Evolutionary conservation across 2,888 invertebrate species (phyloP).

Genomic region (Pachymerium ferrugineum): DNA sequence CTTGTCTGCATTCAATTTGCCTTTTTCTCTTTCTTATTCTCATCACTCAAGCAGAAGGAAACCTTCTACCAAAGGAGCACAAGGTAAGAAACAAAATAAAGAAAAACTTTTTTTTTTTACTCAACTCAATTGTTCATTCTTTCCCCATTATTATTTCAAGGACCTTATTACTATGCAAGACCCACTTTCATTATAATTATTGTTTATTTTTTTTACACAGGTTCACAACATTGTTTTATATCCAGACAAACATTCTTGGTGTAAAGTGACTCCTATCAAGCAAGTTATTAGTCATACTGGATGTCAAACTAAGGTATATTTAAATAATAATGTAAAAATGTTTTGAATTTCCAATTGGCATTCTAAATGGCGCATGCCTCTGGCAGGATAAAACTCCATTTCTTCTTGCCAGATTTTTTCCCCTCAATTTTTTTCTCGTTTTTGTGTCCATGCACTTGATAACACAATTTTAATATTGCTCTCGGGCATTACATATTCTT

Average conservation of each 20-base stretch:
- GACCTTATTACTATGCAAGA: not conserved
- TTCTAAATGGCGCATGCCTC: no score
- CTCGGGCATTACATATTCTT: not conserved
- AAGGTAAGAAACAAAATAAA: not conserved
- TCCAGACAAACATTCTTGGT: conserved; percentile 65
- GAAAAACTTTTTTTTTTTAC: not conserved
- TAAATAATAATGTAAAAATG: not conserved
- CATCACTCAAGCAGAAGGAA: conserved; percentile 23
- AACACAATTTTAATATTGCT: no score
- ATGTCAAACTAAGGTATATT: conserved; percentile 53
- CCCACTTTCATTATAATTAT: not conserved
- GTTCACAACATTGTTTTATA: conserved; percentile 65
- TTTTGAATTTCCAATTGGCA: no score
- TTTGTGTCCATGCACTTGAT: no score
- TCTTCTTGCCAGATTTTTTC: no score
- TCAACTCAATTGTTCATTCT: not conserved
- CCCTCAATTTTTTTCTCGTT: no score
- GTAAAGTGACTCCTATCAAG: conserved; percentile 62
- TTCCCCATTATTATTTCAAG: not conserved
- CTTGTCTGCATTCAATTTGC: conserved; percentile 16
- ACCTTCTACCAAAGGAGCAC: conserved; percentile 31
- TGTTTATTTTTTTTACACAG: conserved; percentile 46
- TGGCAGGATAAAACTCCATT: no score
- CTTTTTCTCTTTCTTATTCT: conserved; percentile 20
- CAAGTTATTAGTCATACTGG: conserved; percentile 58